Base-by-base conservation (phyloP, 2,113 vertebrate genomes). In the Cervus canadensis region DNA sequence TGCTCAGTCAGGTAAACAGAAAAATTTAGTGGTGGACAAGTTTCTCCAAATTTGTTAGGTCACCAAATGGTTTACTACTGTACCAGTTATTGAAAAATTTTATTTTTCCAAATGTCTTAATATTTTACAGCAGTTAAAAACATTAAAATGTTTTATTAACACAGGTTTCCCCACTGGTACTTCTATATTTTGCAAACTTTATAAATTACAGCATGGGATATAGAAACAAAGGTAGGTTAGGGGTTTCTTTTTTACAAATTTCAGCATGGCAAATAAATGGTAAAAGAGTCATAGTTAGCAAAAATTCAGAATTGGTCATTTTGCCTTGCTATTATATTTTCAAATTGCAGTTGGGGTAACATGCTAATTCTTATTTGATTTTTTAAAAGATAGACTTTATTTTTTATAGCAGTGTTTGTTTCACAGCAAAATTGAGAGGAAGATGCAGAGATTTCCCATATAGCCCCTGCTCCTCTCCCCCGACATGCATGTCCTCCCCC, bases 241-340 rank as follows among this genome's bases (percentile, higher is more conserved):
- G 16, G 30, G 10, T 28, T 89, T 97, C 17, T 89, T 92, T 89
- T 97, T 87, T 59, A 93, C 26, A 91, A 67, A 91, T 16, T 84
- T 89, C 30, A 87, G 48, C 36, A 40, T 87, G 54, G 57, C 7
- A 79, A 95, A 79, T 84, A 87, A 71, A 62, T 88, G 59, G 56
- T 95, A n/a, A 86, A 81, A 84, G 50, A 50, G 60, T 91, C 36
- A 50, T 54, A 93, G 79, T 90, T 19, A 54, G 59, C 45, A 89
- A 96, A 91, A 84, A 81, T 91, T 81, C 48, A 91, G 30, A 74
- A 89, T 74, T 93, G 78, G 26, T 84, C 40, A 87, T 89, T 93
- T 85, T 93, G 78, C 74, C 60, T 92, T 93, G 28, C 4, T 91
- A 52, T 94, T 89, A 71, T 50, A 92, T 19, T 96, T 96, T 91